These are phyloP conservation scores for Hycleus phaleratus DNA, from an alignment of 1,140 invertebrate species.

Conservation along the genomic window DNA sequence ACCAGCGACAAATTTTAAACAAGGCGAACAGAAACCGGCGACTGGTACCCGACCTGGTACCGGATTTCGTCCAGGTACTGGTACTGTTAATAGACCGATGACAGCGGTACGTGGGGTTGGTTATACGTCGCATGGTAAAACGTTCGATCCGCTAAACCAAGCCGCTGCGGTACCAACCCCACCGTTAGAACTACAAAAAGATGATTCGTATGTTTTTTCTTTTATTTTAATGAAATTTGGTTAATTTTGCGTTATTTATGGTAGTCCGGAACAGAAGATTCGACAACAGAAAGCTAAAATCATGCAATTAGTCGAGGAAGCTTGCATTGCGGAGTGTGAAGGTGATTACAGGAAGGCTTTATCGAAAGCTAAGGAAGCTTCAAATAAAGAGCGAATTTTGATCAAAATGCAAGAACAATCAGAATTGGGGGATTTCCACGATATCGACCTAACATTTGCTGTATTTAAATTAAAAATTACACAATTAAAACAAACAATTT, in stretches of 20 bases:
- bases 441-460: slow-evolving; percentile 89
- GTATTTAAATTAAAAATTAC: slow-evolving; percentile 45
- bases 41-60: slow-evolving; percentile 25
- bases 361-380: slow-evolving; percentile 93
- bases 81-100: slow-evolving; percentile 61
- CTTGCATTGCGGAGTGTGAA: slow-evolving; percentile 54
- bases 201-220: slow-evolving; percentile 56
- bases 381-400: slow-evolving; percentile 81
- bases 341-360: slow-evolving; percentile 51
- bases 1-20: slow-evolving; percentile 28
- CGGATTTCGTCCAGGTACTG: slow-evolving; percentile 31
- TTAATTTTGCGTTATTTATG: slow-evolving; percentile 15
- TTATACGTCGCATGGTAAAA: slow-evolving; percentile 64
- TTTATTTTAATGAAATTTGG: background rate
- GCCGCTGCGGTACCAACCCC: slow-evolving; percentile 46
- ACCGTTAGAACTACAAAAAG: slow-evolving; percentile 58
- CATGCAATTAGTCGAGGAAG: slow-evolving; percentile 75
- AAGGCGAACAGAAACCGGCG: slow-evolving; percentile 15
- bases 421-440: slow-evolving; percentile 77
- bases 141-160: slow-evolving; percentile 76
- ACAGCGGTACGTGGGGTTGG: slow-evolving; percentile 94
- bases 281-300: slow-evolving; percentile 74
- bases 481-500: background rate
- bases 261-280: slow-evolving; percentile 77
- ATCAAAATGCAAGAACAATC: slow-evolving; percentile 86